Percentiles rank a stretch among this genome's conserved stretches.
Evolutionary conservation across 2,888 invertebrate species (phyloP).

Genomic region (Drosophila diplacantha): DNA sequence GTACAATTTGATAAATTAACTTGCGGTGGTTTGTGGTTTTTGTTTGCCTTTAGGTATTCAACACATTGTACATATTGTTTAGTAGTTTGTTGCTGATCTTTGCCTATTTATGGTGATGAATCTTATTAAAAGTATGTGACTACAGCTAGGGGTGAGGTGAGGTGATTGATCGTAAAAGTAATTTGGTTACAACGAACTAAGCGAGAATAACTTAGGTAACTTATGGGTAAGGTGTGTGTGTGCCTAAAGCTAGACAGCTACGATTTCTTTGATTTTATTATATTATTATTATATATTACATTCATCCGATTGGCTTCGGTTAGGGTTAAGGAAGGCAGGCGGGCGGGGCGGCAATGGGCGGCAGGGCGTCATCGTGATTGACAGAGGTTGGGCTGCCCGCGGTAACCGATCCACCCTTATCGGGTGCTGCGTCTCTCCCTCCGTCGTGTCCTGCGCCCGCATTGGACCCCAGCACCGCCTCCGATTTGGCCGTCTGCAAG

Average conservation of each 20-base stretch:
- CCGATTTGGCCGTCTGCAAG: slow-evolving; percentile 76
- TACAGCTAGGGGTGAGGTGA: slow-evolving; percentile 39
- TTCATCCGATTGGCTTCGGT: slow-evolving; percentile 17
- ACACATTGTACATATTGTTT: slow-evolving; percentile 7
- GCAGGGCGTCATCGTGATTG: background rate
- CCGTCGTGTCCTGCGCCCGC: background rate
- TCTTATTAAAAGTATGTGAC: slow-evolving; percentile 5
- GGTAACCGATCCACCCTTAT: background rate
- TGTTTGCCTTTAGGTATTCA: slow-evolving; percentile 42
- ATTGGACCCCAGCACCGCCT: slow-evolving; percentile 63
- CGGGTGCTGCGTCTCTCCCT: background rate
- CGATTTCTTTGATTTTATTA: slow-evolving; percentile 30
- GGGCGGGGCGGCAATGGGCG: slow-evolving; percentile 1
- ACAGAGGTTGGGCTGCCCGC: background rate
- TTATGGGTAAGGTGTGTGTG: slow-evolving; percentile 15
- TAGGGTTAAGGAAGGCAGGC: slow-evolving; percentile 23
- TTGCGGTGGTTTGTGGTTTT: slow-evolving; percentile 62
- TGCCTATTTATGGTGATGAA: background rate
- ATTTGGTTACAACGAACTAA: slow-evolving; percentile 46
- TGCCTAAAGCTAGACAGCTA: slow-evolving; percentile 19
- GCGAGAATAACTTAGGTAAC: slow-evolving; percentile 49
- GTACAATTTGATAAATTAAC: slow-evolving; percentile 59
- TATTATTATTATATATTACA: slow-evolving; percentile 23
- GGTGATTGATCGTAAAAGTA: slow-evolving; percentile 34
- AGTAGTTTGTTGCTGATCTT: slow-evolving; percentile 7